Evolutionary conservation across 2,888 invertebrate species (phyloP).

Genomic region (Lasioglossum oenotherae): DNA sequence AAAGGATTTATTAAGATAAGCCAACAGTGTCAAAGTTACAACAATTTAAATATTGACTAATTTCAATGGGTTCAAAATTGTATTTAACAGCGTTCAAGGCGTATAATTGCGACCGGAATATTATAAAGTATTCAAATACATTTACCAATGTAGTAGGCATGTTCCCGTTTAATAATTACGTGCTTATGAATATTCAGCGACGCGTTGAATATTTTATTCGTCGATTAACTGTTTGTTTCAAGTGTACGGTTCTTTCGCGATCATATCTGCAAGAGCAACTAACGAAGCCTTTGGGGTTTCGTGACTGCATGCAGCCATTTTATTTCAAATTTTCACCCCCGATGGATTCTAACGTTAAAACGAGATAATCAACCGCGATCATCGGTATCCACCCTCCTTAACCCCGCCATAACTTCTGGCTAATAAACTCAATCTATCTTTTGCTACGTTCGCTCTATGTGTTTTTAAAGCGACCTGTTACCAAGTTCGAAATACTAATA

Average conservation of each 20-base stretch:
- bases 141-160: background rate
- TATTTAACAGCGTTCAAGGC: background rate
- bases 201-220: slow-evolving; percentile 9
- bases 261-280: slow-evolving; percentile 5
- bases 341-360: slow-evolving; percentile 46
- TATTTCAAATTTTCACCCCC: slow-evolving; percentile 52
- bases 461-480: background rate
- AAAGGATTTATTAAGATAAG: background rate
- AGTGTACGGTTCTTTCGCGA: slow-evolving; percentile 2
- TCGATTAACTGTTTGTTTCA: background rate
- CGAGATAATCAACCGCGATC: slow-evolving; percentile 48
- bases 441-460: slow-evolving; percentile 9
- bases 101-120: background rate
- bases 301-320: slow-evolving; percentile 34
- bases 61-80: no score
- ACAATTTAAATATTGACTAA: background rate
- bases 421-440: slow-evolving; percentile 31
- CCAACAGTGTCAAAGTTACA: background rate
- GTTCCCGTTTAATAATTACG: slow-evolving; percentile 6
- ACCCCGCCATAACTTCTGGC: slow-evolving; percentile 32
- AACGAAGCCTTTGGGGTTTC: slow-evolving; percentile 30
- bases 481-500: background rate
- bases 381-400: slow-evolving; percentile 31
- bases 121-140: background rate
- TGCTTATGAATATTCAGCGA: slow-evolving; percentile 6